These are phyloP conservation scores for Indicator indicator DNA, from an alignment of 2,113 vertebrate genomes.

Conservation along the genomic window DNA sequence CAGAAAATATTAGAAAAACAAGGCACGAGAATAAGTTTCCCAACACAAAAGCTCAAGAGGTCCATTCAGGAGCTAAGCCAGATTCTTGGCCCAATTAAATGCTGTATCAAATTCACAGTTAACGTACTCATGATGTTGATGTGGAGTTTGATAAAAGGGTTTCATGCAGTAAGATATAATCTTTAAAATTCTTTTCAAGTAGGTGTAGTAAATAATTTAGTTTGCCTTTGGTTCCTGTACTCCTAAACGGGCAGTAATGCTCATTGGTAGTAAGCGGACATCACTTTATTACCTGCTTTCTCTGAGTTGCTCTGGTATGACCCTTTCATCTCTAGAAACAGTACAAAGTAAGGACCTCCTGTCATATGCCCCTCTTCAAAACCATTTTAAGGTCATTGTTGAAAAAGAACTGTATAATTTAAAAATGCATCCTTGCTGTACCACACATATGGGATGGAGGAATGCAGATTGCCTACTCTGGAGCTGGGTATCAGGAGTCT, in stretches of 20 bases:
- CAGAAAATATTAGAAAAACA: not conserved
- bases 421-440: not conserved
- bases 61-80: not conserved
- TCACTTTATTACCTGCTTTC: not conserved
- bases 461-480: not conserved
- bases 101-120: not conserved
- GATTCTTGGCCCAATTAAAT: not conserved
- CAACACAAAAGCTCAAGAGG: not conserved
- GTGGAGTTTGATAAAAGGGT: not conserved
- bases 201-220: not conserved
- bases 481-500: not conserved
- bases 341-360: not conserved
- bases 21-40: not conserved
- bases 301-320: not conserved
- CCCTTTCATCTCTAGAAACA: not conserved
- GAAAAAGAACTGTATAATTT: not conserved
- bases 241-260: not conserved
- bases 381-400: not conserved
- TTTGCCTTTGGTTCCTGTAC: not conserved
- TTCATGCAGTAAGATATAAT: not conserved
- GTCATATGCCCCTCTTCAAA: not conserved
- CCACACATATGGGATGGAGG: not conserved
- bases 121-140: not conserved
- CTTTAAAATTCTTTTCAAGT: conserved; percentile 19
- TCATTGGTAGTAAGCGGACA: not conserved